Conservation (phyloP, 2,888 invertebrate species). For the Ochropleura leucogaster region DNA sequence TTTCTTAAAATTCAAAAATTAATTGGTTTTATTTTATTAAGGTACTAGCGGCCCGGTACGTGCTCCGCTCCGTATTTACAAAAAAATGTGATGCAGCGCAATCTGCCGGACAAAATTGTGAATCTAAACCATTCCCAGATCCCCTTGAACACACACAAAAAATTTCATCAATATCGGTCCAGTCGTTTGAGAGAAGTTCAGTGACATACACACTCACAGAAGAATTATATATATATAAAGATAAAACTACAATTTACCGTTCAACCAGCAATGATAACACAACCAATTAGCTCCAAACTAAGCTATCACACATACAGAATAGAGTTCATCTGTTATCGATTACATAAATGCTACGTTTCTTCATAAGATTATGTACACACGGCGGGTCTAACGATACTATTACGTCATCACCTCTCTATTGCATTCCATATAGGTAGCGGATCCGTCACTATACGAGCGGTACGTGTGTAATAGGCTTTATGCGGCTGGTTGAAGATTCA, state of each 20-base stretch:
- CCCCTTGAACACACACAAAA: no score
- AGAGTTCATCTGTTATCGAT: conserved; percentile 40
- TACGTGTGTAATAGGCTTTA: conserved; percentile 40
- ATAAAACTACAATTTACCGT: background rate
- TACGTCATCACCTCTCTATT: conserved; percentile 56
- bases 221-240: no score
- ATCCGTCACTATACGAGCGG: background rate
- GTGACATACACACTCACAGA: no score
- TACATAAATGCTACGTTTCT: conserved; percentile 58
- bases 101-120: no score
- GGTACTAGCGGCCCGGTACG: no score
- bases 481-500: conserved; percentile 36
- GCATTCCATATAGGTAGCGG: conserved; percentile 47
- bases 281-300: conserved; percentile 5
- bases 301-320: conserved; percentile 10
- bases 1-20: background rate
- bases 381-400: conserved; percentile 40
- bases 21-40: background rate
- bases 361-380: conserved; percentile 60
- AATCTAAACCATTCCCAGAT: no score
- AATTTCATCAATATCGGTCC: no score
- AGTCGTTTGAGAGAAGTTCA: no score
- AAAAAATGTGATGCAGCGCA: no score
- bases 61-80: no score
- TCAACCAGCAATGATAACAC: background rate